phyloP scores from a whole-genome alignment of 2,797 vertebrate genomes.

The Microcaecilia unicolor region DNA sequence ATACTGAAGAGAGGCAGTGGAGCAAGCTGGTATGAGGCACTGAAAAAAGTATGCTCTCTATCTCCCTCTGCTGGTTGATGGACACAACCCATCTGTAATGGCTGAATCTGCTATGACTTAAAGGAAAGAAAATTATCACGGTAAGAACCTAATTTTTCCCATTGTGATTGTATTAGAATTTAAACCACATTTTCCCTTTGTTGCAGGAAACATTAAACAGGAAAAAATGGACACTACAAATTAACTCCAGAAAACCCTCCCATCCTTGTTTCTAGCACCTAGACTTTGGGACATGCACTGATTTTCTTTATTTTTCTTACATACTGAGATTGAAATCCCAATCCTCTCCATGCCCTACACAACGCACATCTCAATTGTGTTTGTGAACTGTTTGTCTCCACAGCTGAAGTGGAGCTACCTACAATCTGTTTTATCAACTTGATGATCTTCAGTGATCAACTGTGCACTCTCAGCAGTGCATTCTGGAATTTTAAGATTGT shows the following conservation, averaged over 20 bases:
- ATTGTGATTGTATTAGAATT: too few species aligned
- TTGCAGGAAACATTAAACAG: slow-evolving; percentile 55
- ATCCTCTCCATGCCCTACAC: neutral
- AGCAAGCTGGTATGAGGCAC: too few species aligned
- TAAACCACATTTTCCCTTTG: neutral
- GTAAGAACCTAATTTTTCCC: too few species aligned
- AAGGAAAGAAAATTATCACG: too few species aligned
- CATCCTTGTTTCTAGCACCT: slow-evolving; percentile 9
- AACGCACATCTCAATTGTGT: slow-evolving; percentile 25
- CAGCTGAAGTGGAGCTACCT: slow-evolving; percentile 47
- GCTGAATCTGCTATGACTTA: too few species aligned
- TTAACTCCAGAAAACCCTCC: slow-evolving; percentile 34
- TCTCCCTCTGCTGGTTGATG: too few species aligned
- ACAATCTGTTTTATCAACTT: slow-evolving; percentile 23
- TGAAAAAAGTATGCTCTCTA: too few species aligned
- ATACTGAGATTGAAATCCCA: neutral
- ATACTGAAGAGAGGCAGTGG: too few species aligned
- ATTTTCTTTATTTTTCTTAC: slow-evolving; percentile 14
- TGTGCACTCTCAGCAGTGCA: slow-evolving; percentile 27
- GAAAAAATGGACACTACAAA: slow-evolving; percentile 65
- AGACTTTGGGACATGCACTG: slow-evolving; percentile 35
- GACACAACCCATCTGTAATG: too few species aligned
- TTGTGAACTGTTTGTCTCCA: slow-evolving; percentile 34
- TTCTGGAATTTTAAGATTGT: slow-evolving; percentile 53
- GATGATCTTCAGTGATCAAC: slow-evolving; percentile 22